Base-by-base conservation (phyloP, 2,888 invertebrate genomes). In the Pristionchus mayeri region DNA sequence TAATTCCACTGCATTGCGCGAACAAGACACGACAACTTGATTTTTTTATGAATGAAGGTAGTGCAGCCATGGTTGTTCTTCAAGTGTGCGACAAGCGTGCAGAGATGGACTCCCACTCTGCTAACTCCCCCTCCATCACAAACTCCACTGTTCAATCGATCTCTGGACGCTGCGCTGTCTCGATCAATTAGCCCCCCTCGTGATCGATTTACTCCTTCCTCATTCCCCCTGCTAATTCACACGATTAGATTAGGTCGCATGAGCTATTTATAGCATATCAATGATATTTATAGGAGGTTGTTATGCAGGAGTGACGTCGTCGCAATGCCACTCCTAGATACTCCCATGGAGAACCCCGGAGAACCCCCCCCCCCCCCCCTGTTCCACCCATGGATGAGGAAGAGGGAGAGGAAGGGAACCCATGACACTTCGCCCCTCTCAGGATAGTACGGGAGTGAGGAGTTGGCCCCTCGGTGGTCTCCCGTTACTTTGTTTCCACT, bases 151-250 rank as follows among this genome's bases (percentile, higher is more conserved):
- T 37, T 67, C 67, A n/a, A 67, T 37, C 21, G 67, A 71, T 71
- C 63, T 3, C 13, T 63, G n/a, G 54, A 9, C 16, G 21, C 37
- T 37, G 7, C 13, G 24, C 40, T 71, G 71, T 71, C 71, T 71
- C 71, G 40, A 24, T 71, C 13, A 24, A 71, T 71, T 71, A 71
- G n/a, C 44, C 40, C n/a, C 24, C 44, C 24, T 40, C 40, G 21
- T 71, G 18, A 71, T 71, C 40, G 40, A 44, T 71, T 67, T 40
- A 40, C 71, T 71, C 71, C 30, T 71, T 71, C 71, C 71, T 71
- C 71, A 71, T 71, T 71, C 44, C 40, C 37, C 34, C n/a, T 71
- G 40, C 71, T 71, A 71, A 71, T 71, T 71, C 37, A 18, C 27
- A 27, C 18, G 16, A 63, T 30, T 30, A 34, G 63, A 34, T 6